Percentiles rank a stretch among this genome's conserved stretches.
Conservation (phyloP, 2,888 invertebrate genomes). For the Agrotis exclamationis region DNA sequence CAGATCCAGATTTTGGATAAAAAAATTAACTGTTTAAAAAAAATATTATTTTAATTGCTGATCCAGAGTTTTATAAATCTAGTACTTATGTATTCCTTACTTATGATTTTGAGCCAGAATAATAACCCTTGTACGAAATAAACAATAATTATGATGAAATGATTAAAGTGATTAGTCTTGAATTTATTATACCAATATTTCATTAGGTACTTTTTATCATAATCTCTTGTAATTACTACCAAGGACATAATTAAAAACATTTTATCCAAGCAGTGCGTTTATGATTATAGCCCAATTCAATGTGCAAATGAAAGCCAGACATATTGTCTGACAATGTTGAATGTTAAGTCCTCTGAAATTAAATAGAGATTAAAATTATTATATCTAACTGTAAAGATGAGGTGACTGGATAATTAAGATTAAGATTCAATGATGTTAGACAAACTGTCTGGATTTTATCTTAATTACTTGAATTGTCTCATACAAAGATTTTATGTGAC, state of each 20-base stretch:
- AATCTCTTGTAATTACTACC: conserved; percentile 8
- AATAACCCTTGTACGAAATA: too few species aligned
- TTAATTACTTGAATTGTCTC: conserved; percentile 12
- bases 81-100: too few species aligned
- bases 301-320: conserved; percentile 24
- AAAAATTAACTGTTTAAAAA: too few species aligned
- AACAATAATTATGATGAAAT: too few species aligned
- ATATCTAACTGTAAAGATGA: conserved; percentile 14
- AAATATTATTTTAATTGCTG: too few species aligned
- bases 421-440: conserved; percentile 25
- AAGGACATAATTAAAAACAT: conserved; percentile 13
- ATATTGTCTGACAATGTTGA: background rate
- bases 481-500: background rate
- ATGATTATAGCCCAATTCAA: conserved; percentile 17
- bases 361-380: conserved; percentile 12
- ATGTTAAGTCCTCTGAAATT: background rate
- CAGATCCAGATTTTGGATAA: too few species aligned
- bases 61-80: too few species aligned
- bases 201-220: background rate
- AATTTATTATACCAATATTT: too few species aligned
- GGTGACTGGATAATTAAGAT: conserved; percentile 8
- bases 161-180: too few species aligned
- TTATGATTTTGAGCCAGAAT: too few species aligned
- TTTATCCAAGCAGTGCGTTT: background rate
- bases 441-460: conserved; percentile 27